Base-by-base conservation (phyloP, 2,797 vertebrate species). In the Oreochromis grahami region DNA sequence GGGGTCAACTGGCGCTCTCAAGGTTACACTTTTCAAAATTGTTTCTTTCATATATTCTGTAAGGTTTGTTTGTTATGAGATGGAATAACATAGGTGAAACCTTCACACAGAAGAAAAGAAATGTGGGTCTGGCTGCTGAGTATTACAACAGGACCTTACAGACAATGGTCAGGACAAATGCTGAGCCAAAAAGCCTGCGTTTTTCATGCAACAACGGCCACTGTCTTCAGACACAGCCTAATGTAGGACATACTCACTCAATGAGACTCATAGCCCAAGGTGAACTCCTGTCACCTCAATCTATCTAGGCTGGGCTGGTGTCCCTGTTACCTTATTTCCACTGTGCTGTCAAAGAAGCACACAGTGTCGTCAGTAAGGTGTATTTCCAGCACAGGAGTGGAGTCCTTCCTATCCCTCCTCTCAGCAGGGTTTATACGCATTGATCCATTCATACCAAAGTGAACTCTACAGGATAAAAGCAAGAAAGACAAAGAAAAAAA, bases 381-480 rank as follows among this genome's bases (percentile, higher is more conserved):
- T 77, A 99, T 91, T 94, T 98, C 95, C 90, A 99, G 88, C 83
- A 84, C 77, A 1, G 97, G 93, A 41, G 74, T 24, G 9, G 84
- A 81, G 88, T 92, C 92, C 29, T 87, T 95, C 89, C 87, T 92
- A 29, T 91, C 94, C 88, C 94, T 96, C 78, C 52, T 92, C 84
- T 94, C 90, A 21, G 82, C 82, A 58, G 96, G 94, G 92, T 98
- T 99, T 93, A 99, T 96, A 74, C 82, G 50, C 93, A 99, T 88
- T n/a, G 96, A 98, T 77, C 98, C 98, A 4, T 98, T 98, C 98
- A 99, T 98, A 50, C 98, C 98, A 13, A 99, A 99, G 95, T 99
- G 98, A 93, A 99, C 93, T 95, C 98, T 99, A 1, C 7, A 84
- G 70, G 82, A 82, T 32, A 80, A 76, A 63, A 70, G 74, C 0